Percentiles rank a stretch among this genome's conserved stretches.
Conservation (phyloP, 2,113 vertebrate genomes). For the Chinchilla lanigera region DNA sequence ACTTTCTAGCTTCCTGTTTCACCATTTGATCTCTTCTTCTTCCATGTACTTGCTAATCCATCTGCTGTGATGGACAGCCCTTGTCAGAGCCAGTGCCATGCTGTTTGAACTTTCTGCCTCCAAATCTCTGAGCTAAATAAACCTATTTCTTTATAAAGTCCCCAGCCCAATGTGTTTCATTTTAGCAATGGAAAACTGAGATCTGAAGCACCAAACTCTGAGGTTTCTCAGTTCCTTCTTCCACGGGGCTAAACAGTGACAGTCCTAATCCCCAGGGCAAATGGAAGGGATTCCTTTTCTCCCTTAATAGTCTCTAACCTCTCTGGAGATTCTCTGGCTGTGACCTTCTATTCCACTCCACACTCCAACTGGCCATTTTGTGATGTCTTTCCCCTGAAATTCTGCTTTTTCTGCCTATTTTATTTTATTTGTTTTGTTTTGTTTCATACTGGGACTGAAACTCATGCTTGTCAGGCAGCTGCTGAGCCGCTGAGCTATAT, state of each 20-base stretch:
- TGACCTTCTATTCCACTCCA: neutral
- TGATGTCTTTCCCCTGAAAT: neutral
- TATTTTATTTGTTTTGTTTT: too few relatives aligned
- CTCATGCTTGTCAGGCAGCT: too few relatives aligned
- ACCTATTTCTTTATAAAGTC: neutral
- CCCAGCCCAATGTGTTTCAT: neutral
- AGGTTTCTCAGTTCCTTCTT: neutral
- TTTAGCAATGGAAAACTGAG: neutral
- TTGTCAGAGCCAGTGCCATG: neutral
- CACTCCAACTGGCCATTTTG: neutral
- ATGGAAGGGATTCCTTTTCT: neutral
- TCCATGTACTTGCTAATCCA: neutral
- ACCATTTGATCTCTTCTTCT: neutral
- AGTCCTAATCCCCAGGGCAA: neutral
- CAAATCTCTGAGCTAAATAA: neutral
- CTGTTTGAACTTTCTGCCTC: neutral
- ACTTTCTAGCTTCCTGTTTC: neutral
- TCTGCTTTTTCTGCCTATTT: neutral
- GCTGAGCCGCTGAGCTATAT: too few relatives aligned
- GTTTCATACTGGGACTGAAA: too few relatives aligned
- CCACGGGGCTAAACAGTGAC: neutral
- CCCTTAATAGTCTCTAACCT: neutral
- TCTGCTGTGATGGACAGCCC: too few relatives aligned
- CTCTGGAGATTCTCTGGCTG: neutral
- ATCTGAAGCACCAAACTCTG: neutral